Base-by-base conservation (phyloP, 2,888 invertebrate species). In the Homarus gammarus region DNA sequence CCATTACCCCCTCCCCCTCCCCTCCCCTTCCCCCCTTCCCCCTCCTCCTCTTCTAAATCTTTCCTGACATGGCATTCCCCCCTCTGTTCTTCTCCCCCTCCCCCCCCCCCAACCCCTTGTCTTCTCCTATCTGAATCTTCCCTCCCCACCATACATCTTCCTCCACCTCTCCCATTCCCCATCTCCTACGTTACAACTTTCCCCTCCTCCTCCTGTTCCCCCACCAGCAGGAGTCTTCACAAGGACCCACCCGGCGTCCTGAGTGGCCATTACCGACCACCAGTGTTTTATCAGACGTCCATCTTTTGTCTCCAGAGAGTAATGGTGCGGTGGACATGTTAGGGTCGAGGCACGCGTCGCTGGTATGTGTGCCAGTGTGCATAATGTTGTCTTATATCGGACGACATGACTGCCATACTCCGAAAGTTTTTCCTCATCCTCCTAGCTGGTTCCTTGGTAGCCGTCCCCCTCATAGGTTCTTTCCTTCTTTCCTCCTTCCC, bases 281-380 rank as follows among this genome's bases (percentile, higher is more conserved):
- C 18, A n/a, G 27, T 27, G 73, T 22, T 73, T 73, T 38, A 73
- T 73, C 73, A 22, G 3, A 8, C 10, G 38, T 15, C 18, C 38
- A 73, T 73, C 73, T 73, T 73, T 18, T 73, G 73, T 38, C 73
- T 73, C 40, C 38, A 6, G 73, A 27, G 38, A 73, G 18, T 38
- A 73, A 38, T 36, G 31, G 73, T 40, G 36, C 6, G n/a, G n/a
- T 36, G 38, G 73, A 18, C 73, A 18, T 73, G 40, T 36, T 40
- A 27, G 36, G 22, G n/a, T n/a, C 22, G n/a, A 18, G 73, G 73
- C 73, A 73, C 73, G 73, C 73, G 27, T 73, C 73, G 10, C 6
- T 12, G 73, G 73, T 22, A 73, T 38, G 73, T 73, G 38, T 73
- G 38, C 73, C 38, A 38, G 73, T 73, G 38, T 40, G 22, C 38